Conservation (phyloP, 2,113 vertebrate species). For the Anarrhichthys ocellatus region DNA sequence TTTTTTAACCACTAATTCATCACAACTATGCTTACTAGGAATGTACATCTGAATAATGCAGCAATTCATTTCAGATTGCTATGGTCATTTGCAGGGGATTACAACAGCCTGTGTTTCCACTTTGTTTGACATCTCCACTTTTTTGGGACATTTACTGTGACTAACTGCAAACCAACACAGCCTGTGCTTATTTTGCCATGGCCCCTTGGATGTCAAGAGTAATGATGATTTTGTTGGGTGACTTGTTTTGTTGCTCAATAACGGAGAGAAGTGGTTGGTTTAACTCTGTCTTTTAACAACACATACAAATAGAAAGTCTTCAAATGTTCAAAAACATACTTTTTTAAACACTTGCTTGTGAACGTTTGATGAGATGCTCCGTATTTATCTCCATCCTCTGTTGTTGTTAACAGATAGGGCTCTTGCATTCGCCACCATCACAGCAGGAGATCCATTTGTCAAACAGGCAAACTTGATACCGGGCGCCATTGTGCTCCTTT, state of each 20-base stretch:
- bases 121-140: slow-evolving; percentile 24
- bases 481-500: slow-evolving; percentile 80
- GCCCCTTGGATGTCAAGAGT: slow-evolving; percentile 34
- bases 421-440: slow-evolving; percentile 71
- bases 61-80: background rate
- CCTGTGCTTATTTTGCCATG: slow-evolving; percentile 58
- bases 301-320: background rate
- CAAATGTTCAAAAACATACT: background rate
- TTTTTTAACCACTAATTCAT: background rate
- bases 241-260: slow-evolving; percentile 45
- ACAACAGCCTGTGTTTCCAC: slow-evolving; percentile 25
- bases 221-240: slow-evolving; percentile 30
- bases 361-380: slow-evolving; percentile 27
- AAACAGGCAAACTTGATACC: slow-evolving; percentile 82
- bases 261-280: slow-evolving; percentile 23
- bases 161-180: slow-evolving; percentile 63
- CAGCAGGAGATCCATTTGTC: slow-evolving; percentile 84
- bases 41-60: background rate
- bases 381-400: slow-evolving; percentile 48
- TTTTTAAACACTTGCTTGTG: slow-evolving; percentile 1
- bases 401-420: slow-evolving; percentile 57
- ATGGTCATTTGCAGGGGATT: slow-evolving; percentile 1
- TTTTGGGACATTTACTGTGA: slow-evolving; percentile 44
- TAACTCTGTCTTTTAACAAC: background rate
- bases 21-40: background rate